phyloP scores from a whole-genome alignment of 2,113 vertebrate genomes.

The Nipponia nippon region DNA sequence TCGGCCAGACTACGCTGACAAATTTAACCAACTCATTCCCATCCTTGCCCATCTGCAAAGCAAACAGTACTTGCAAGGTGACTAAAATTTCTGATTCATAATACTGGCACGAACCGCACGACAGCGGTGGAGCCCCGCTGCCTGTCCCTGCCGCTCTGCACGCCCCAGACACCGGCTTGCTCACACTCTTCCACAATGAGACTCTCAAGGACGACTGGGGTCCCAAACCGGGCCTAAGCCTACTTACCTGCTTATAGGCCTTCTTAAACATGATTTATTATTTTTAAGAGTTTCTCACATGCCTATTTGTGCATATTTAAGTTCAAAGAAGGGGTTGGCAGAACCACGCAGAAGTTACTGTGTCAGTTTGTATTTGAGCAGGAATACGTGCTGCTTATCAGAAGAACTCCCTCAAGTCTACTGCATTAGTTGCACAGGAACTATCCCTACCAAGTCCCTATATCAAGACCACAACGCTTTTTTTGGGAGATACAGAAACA shows the following conservation, averaged over 20 bases:
- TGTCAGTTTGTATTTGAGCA: neutral
- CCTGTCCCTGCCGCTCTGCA: neutral
- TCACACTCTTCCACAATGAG: neutral
- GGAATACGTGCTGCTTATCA: neutral
- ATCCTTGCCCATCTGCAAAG: accelerated
- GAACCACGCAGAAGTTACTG: neutral
- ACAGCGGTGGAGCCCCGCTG: accelerated
- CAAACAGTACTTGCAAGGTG: neutral
- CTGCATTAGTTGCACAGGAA: neutral
- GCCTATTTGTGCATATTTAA: neutral
- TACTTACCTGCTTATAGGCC: neutral
- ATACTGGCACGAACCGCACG: accelerated
- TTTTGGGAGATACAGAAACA: neutral
- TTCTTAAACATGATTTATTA: neutral
- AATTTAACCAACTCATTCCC: neutral
- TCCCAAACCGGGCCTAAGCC: neutral
- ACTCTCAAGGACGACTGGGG: neutral
- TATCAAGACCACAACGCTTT: neutral
- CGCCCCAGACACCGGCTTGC: accelerated
- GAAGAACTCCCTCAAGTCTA: neutral
- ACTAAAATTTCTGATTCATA: neutral
- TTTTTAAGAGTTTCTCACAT: neutral
- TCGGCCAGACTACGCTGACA: neutral
- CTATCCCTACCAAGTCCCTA: neutral
- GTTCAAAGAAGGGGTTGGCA: neutral